Conservation (phyloP, 2,113 vertebrate genomes). For the Cyprinodon tularosa region DNA sequence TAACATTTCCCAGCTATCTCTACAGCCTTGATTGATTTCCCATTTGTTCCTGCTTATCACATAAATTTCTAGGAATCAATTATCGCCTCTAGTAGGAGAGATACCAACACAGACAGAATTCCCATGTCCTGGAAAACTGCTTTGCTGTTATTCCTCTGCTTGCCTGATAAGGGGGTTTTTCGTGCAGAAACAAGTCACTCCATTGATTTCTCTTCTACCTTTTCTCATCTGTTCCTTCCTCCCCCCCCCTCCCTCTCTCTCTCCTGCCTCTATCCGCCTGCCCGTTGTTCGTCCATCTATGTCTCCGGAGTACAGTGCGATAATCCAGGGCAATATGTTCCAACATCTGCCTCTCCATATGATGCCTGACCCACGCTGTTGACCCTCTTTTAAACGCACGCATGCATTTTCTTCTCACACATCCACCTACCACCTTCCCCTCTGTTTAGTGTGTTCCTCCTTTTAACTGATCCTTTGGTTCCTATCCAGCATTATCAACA, state of each 20-base stretch:
- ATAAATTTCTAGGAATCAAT: conserved; percentile 35
- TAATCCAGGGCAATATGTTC: conserved; percentile 91
- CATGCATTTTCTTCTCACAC: conserved; percentile 35
- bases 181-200: conserved; percentile 32
- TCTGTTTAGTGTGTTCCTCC: conserved; percentile 37
- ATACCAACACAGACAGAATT: conserved; percentile 34
- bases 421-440: conserved; percentile 43
- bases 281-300: conserved; percentile 66
- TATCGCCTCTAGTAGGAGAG: not conserved
- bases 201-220: conserved; percentile 66
- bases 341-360: conserved; percentile 93
- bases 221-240: conserved; percentile 52
- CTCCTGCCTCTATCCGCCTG: conserved; percentile 22
- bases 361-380: conserved; percentile 84
- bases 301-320: conserved; percentile 76
- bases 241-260: conserved; percentile 7
- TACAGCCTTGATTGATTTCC: conserved; percentile 36
- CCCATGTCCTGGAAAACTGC: conserved; percentile 35
- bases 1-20: conserved; percentile 14
- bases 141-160: conserved; percentile 27
- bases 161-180: conserved; percentile 49
- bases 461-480: conserved; percentile 52
- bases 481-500: conserved; percentile 40
- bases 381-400: conserved; percentile 85
- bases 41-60: conserved; percentile 45